These are phyloP conservation scores for Zosterops lateralis DNA, from an alignment of 2,113 vertebrate genomes.

Conservation along the genomic window DNA sequence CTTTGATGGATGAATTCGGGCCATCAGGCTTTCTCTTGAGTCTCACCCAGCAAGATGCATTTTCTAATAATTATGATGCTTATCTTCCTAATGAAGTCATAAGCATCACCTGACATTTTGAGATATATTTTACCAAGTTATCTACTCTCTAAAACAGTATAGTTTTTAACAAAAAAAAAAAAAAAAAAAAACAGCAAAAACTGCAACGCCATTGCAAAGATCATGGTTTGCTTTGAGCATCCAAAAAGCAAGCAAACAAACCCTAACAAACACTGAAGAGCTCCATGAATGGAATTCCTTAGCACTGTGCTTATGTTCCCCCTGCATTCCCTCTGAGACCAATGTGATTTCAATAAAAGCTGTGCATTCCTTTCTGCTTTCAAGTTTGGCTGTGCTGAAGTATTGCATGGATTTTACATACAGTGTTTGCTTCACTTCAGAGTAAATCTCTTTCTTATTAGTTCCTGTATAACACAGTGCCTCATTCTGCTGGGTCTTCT, in stretches of 20 bases:
- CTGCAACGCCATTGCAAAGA: background rate
- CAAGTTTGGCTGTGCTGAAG: background rate
- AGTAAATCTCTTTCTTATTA: background rate
- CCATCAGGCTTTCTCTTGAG: slow-evolving; percentile 1
- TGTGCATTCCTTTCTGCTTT: slow-evolving; percentile 34
- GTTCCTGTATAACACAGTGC: background rate
- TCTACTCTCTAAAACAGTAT: background rate
- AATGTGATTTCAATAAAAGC: slow-evolving; percentile 31
- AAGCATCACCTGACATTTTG: background rate
- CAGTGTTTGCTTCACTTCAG: background rate
- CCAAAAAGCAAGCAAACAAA: background rate
- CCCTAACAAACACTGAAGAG: background rate
- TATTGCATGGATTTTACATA: background rate
- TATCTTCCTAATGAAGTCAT: slow-evolving; percentile 27
- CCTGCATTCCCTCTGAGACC: slow-evolving; percentile 9
- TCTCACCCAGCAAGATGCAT: slow-evolving; percentile 32
- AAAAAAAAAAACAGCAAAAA: background rate
- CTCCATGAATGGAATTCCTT: slow-evolving; percentile 54
- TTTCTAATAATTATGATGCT: slow-evolving; percentile 22
- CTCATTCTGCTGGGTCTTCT: background rate
- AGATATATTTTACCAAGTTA: background rate
- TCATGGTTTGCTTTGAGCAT: background rate
- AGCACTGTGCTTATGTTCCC: background rate
- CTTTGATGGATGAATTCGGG: slow-evolving; percentile 48
- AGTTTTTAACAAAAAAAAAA: background rate